Conservation (phyloP, 2,888 invertebrate species). For the Drosophila yooni region DNA sequence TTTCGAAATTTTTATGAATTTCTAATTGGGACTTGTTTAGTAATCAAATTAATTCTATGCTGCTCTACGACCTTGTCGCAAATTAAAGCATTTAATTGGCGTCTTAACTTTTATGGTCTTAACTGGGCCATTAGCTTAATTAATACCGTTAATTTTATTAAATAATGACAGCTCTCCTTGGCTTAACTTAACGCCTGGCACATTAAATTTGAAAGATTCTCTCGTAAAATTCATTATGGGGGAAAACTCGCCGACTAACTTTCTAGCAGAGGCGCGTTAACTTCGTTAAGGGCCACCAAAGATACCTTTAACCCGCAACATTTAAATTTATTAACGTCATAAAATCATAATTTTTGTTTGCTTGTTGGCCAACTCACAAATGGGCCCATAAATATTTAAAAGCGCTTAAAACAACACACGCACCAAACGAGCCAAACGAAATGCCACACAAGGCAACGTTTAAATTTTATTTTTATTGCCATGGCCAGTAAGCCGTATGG, state of each 20-base stretch:
- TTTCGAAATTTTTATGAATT: neutral
- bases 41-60: neutral
- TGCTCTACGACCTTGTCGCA: neutral
- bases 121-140: neutral
- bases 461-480: constrained; percentile 68
- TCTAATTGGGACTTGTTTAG: neutral
- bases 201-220: neutral
- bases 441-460: constrained; percentile 63
- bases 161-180: neutral
- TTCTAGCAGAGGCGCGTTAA: constrained; percentile 12
- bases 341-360: constrained; percentile 76
- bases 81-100: neutral
- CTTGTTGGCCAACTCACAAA: constrained; percentile 44
- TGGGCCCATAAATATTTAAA: constrained; percentile 77
- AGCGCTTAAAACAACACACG: constrained; percentile 62
- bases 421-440: constrained; percentile 29
- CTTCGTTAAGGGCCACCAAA: constrained; percentile 10
- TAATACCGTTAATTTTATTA: constrained; percentile 1
- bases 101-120: neutral
- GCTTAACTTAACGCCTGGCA: neutral
- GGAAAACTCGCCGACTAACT: neutral
- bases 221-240: constrained; percentile 5
- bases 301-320: constrained; percentile 36
- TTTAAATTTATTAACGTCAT: constrained; percentile 74
- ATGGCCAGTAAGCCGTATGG: constrained; percentile 18